These are phyloP conservation scores for Odocoileus hemionus DNA, from an alignment of 2,113 vertebrate species.

Conservation along the genomic window DNA sequence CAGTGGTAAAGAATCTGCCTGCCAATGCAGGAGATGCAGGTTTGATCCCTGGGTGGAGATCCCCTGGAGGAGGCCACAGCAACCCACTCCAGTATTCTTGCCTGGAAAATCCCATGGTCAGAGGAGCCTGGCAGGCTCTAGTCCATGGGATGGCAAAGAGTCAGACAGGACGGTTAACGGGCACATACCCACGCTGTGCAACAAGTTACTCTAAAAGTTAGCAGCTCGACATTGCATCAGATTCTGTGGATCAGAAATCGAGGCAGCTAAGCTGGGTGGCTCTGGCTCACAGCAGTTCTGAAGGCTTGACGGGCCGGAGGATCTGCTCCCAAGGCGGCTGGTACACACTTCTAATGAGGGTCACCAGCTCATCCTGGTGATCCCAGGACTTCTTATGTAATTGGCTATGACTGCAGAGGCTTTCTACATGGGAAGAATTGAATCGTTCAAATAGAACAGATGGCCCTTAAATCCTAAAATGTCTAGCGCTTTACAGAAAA, in stretches of 20 bases:
- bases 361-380: background rate
- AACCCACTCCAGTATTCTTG: background rate
- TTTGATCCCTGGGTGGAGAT: background rate
- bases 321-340: background rate
- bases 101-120: background rate
- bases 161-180: background rate
- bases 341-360: background rate
- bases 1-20: background rate
- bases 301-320: background rate
- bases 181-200: accelerated
- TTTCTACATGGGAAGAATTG: background rate
- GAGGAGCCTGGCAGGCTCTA: background rate
- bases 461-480: background rate
- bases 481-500: background rate
- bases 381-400: background rate
- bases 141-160: background rate
- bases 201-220: background rate
- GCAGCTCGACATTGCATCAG: background rate
- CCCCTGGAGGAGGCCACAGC: background rate
- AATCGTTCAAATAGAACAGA: background rate
- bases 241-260: background rate
- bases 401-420: no score
- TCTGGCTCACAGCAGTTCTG: background rate
- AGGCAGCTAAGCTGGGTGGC: background rate
- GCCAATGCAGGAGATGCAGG: background rate